Conservation (phyloP, 2,888 invertebrate species). For the Malthinus flaveolus region DNA sequence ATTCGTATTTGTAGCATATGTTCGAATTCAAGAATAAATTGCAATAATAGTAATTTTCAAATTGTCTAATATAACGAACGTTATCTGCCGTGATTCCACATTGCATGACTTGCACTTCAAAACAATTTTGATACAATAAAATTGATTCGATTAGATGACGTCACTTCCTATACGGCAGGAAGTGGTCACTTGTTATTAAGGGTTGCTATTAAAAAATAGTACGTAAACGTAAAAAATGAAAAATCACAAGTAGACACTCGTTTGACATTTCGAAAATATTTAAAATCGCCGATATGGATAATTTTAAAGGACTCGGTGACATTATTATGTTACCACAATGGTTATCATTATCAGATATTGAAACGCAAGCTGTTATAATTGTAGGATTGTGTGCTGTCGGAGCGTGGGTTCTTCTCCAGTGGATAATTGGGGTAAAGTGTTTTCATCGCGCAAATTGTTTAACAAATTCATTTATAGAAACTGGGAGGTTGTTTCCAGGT, state of each 20-base stretch:
- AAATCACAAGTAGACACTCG: conserved; percentile 20
- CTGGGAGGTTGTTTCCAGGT: conserved; percentile 28
- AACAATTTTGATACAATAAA: conserved; percentile 21
- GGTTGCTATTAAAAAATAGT: conserved; percentile 9
- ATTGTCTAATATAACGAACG: conserved; percentile 11
- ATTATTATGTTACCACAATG: conserved; percentile 22
- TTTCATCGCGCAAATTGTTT: neutral
- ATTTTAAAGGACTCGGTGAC: neutral
- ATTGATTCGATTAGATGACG: conserved; percentile 31
- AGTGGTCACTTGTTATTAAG: conserved; percentile 25
- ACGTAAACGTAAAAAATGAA: neutral
- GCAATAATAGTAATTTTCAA: neutral
- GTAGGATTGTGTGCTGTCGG: conserved; percentile 37
- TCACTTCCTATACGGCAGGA: conserved; percentile 31
- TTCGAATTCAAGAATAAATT: conserved; percentile 1
- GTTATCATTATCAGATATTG: conserved; percentile 23
- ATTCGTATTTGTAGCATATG: neutral
- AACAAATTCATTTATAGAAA: neutral
- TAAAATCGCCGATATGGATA: neutral
- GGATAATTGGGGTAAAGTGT: conserved; percentile 33
- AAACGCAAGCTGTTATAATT: conserved; percentile 35
- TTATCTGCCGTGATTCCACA: conserved; percentile 20
- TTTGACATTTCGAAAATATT: conserved; percentile 13
- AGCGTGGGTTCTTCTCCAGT: conserved; percentile 36
- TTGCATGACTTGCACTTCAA: conserved; percentile 31